Conservation (phyloP, 2,113 vertebrate genomes). For the Austrofundulus limnaeus region DNA sequence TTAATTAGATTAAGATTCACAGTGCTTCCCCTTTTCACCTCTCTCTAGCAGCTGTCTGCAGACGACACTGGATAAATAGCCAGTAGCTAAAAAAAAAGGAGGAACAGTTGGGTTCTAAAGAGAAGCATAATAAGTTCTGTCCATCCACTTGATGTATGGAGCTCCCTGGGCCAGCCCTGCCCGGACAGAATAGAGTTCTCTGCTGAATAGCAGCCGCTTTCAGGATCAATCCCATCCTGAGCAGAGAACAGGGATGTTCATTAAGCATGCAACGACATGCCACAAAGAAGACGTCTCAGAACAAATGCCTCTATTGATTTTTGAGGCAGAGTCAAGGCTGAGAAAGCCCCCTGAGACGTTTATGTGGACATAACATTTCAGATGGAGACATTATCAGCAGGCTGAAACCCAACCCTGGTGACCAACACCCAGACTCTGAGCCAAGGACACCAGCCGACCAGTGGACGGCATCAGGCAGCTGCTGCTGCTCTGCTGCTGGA, state of each 20-base stretch:
- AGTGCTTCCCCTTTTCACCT: conserved; percentile 38
- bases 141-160: conserved; percentile 44
- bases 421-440: no score
- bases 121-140: conserved; percentile 38
- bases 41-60: conserved; percentile 43
- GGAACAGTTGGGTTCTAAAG: conserved; percentile 3
- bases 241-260: conserved; percentile 49
- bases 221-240: conserved; percentile 51
- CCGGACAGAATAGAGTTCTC: conserved; percentile 20
- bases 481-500: no score
- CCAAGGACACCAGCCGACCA: no score
- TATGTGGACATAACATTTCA: conserved; percentile 22
- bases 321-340: conserved; percentile 6
- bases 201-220: conserved; percentile 41
- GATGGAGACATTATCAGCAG: background rate
- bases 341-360: conserved; percentile 3
- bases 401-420: no score
- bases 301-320: conserved; percentile 63
- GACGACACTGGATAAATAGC: conserved; percentile 40
- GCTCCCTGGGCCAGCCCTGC: conserved; percentile 9
- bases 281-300: conserved; percentile 58
- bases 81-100: conserved; percentile 15
- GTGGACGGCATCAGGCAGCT: no score
- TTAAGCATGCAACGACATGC: conserved; percentile 61
- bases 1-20: conserved; percentile 64